phyloP scores from a whole-genome alignment of 2,888 invertebrate species.

The Tyria jacobaeae region DNA sequence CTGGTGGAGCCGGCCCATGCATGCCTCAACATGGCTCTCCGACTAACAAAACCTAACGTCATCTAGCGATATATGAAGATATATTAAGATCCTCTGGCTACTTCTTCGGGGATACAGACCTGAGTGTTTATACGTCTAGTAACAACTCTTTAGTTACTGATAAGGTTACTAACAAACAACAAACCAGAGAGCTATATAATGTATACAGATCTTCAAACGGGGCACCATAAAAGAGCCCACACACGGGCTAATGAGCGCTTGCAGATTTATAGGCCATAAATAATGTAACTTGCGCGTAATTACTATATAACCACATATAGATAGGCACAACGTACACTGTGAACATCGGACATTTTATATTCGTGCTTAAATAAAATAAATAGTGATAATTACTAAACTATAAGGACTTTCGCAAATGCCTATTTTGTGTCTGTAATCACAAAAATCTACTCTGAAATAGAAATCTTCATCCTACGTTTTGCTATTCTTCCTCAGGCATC shows the following conservation, averaged over 20 bases:
- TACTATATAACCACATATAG: slow-evolving; percentile 59
- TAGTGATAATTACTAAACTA: no score
- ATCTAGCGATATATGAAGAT: no score
- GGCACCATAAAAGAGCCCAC: slow-evolving; percentile 78
- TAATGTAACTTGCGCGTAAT: slow-evolving; percentile 75
- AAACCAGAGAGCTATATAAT: slow-evolving; percentile 60
- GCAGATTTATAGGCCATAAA: slow-evolving; percentile 80
- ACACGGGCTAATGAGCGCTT: slow-evolving; percentile 76
- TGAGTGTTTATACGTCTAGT: no score
- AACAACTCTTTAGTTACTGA: neutral
- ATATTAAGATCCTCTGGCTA: no score
- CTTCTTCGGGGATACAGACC: no score
- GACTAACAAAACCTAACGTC: neutral
- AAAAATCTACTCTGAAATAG: no score
- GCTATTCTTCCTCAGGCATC: no score
- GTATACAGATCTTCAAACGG: slow-evolving; percentile 57
- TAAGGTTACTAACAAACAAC: neutral
- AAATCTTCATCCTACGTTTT: no score
- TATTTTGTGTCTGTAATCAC: no score
- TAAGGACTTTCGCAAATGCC: no score
- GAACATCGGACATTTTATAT: slow-evolving; percentile 17
- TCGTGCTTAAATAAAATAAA: neutral
- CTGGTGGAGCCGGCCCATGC: no score
- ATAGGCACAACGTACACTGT: slow-evolving; percentile 30
- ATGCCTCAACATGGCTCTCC: no score